These are phyloP conservation scores for Cerceris rybyensis DNA, from an alignment of 2,888 invertebrate genomes.

Conservation along the genomic window DNA sequence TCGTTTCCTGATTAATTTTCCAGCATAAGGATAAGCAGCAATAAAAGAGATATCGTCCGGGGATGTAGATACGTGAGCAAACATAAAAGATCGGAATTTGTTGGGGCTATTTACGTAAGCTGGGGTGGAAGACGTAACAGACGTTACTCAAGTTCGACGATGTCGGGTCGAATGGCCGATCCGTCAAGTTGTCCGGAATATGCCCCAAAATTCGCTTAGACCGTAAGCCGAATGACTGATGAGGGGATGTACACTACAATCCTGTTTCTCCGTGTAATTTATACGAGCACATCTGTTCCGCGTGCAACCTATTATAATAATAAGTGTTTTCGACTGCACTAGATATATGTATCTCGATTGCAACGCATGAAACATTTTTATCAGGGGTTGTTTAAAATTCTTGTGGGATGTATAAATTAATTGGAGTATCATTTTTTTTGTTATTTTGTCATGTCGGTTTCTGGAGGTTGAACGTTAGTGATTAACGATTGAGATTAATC, in stretches of 20 bases:
- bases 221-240: slow-evolving; percentile 57
- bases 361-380: not conserved
- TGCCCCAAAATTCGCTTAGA: slow-evolving; percentile 42
- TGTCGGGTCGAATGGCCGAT: slow-evolving; percentile 42
- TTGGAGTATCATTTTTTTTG: no score
- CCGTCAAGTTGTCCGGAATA: slow-evolving; percentile 56
- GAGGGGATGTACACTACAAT: slow-evolving; percentile 27
- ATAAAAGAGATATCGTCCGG: slow-evolving; percentile 38
- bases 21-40: slow-evolving; percentile 29
- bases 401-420: no score
- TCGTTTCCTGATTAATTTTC: no score
- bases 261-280: slow-evolving; percentile 48
- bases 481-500: no score
- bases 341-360: slow-evolving; percentile 19
- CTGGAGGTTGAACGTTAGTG: no score
- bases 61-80: slow-evolving; percentile 19
- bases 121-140: slow-evolving; percentile 20
- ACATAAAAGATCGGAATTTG: slow-evolving; percentile 23
- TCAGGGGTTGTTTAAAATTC: not conserved
- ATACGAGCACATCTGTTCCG: slow-evolving; percentile 56
- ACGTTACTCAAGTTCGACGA: slow-evolving; percentile 39
- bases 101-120: slow-evolving; percentile 34
- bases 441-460: no score
- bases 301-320: slow-evolving; percentile 50
- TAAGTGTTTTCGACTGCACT: slow-evolving; percentile 27